Base-by-base conservation (phyloP, 2,797 vertebrate species). In the Crypturellus tataupa region DNA sequence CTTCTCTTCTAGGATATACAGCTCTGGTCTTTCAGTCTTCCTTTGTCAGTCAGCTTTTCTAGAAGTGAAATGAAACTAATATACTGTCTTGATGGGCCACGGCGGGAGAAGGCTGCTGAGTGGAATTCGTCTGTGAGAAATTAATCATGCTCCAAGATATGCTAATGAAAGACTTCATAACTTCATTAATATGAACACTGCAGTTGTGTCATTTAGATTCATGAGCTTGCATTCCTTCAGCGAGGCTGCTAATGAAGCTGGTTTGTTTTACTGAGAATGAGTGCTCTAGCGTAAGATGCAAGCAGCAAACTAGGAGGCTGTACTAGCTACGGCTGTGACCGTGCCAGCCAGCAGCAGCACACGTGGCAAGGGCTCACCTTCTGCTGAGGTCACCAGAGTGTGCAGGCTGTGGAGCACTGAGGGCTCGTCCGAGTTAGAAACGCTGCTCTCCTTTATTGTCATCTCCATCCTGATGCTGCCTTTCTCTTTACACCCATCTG, bases 111-210 rank as follows among this genome's bases (percentile, higher is more conserved):
- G 19, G 55, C 42, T 91, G 72, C 55, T 7, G 15, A 82, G 39
- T 24, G 33, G 67, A 88, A 86, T 77, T 91, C 23, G 15, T 62
- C 39, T 70, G 31, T 84, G 64, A 93, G 71, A 94, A 94, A 95
- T 96, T 84, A 91, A 89, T 94, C 46, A 60, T 90, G 2, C 55
- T 94, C 29, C 13, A 37, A 70, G 87, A 87, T 76, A 55, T 94
- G 89, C 44, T 96, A 89, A 94, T 94, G 85, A 94, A 95, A 87
- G 92, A 69, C 85, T 94, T 87, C 20, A 6, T 80, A 79, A 81
- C 73, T 85, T 83, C 69, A 78, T 95, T 89, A 91, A 87, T 94
- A 75, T 71, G 72, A 87, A 68, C 63, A 46, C 15, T 49, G 82
- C n/a, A 23, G 4, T 20, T 27, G 4, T 87, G 20, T 37, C 33